Base-by-base conservation (phyloP, 2,888 invertebrate genomes). In the Harpagoxenus sublaevis region DNA sequence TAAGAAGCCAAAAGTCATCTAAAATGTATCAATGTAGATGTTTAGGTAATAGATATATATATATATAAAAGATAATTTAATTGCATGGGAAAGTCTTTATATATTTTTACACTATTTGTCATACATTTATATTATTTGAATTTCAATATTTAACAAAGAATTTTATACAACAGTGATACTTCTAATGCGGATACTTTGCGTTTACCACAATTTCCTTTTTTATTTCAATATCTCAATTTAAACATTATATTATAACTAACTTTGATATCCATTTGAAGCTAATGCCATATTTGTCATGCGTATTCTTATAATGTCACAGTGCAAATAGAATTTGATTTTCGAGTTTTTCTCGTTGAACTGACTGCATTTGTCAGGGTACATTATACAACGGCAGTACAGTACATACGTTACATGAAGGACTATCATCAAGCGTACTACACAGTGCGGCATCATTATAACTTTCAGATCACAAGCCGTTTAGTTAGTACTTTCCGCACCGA, bases 81-180 rank as follows among this genome's bases (percentile, higher is more conserved):
- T n/a, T 53, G 6, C n/a, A 35, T 18, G 6, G 3, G 8, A 60
- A 1, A 35, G 2, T 60, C 8, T 57, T 31, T 18, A 28, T 12
- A 42, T 66, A 28, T 45, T 66, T 23, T 65, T 66, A 45, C 23
- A 45, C 0, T 45, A 4, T 28, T 9, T 48, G 48, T 48, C 9
- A 45, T n/a, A 31, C 5, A 48, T 18, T 68, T 68, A 51, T 51
- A 51, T 70, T 51, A 70, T 70, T 70, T n/a, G 2, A 68, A 51
- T n/a, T 70, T 70, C n/a, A 70, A 70, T 68, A 70, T 12, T 23
- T 2, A 51, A 68, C 28, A 68, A 28, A 68, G 31, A 51, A 51
- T 48, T 18, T 12, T 12, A 48, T 31, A 31, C n/a, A 31, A n/a
- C 3, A 48, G 6, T 48, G 68, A 53, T 8, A 35, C 1, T 70